These are phyloP conservation scores for Ruditapes philippinarum DNA, from an alignment of 1,140 invertebrate species.

Conservation along the genomic window DNA sequence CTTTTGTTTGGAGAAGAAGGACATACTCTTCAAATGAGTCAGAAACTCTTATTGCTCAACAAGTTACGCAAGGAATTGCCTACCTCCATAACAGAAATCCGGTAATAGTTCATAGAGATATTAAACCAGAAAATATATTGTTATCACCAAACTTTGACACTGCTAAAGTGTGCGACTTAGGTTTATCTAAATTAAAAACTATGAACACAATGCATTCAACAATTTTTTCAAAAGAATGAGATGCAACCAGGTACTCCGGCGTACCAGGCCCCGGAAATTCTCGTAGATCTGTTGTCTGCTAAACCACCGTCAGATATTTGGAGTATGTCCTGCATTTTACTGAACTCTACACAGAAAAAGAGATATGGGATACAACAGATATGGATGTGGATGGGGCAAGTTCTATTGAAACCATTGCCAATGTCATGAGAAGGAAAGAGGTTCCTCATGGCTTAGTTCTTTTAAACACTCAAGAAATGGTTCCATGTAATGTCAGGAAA, in stretches of 20 bases:
- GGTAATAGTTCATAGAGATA: slow-evolving; percentile 43
- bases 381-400: too few relatives aligned
- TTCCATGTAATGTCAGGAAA: slow-evolving; percentile 15
- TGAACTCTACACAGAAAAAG: slow-evolving; percentile 41
- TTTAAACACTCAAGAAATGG: neutral
- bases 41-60: slow-evolving; percentile 25
- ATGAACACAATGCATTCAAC: slow-evolving; percentile 34
- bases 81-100: slow-evolving; percentile 35
- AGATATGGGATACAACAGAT: neutral
- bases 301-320: slow-evolving; percentile 16
- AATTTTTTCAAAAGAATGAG: slow-evolving; percentile 1
- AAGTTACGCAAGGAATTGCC: slow-evolving; percentile 28
- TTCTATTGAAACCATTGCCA: too few relatives aligned
- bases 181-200: slow-evolving; percentile 19
- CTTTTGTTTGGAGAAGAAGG: slow-evolving; percentile 20
- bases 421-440: slow-evolving; percentile 47
- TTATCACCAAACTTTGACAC: neutral
- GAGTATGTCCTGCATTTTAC: slow-evolving; percentile 39
- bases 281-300: neutral
- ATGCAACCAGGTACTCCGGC: slow-evolving; percentile 34
- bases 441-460: slow-evolving; percentile 40
- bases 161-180: slow-evolving; percentile 46
- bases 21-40: neutral
- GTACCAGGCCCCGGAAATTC: slow-evolving; percentile 43
- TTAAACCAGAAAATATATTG: slow-evolving; percentile 38